Evolutionary conservation across 2,888 invertebrate genomes (phyloP), one percentile per base, ranked within the genome.

Genomic region (Meta bourneti): DNA sequence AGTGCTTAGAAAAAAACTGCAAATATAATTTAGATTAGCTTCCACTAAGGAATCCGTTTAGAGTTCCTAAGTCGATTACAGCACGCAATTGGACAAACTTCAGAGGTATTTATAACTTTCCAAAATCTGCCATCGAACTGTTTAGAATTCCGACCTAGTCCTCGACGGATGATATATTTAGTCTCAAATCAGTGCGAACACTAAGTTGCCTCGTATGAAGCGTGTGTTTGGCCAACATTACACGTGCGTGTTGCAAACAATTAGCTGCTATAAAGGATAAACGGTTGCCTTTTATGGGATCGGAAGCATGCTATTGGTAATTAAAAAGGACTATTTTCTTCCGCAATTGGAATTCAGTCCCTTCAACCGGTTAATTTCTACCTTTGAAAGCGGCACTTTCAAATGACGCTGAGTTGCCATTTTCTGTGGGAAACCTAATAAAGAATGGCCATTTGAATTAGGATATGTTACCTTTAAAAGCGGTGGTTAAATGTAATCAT

Each of bases 221-320:
- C 34, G 34, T 74, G 74, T 75, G 84, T 61, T 54, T 75, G 9
- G 7, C 74, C 75, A 75, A 48, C 52, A 84, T 75, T 84, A 74
- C 16, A 75, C 61, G 61, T 84, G 74, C 84, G 84, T 84, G 84
- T 84, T 19, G 16, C 16, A 75, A 48, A 75, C 49, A 75, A 84
- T 84, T 84, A 84, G 48, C 0, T 11, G 20, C 19, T 11, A 19
- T 51, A 19, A 77, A n/a, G 77, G 51, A 77, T 34, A 77, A 77
- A 51, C 54, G 16, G 34, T 11, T 61, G 80, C 80, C 52, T 79
- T 80, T 80, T 80, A 80, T 80, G 80, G 61, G 54, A 61, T 80
- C 34, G 61, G 34, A 51, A 80, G 34, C 19, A 16, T 52, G 34
- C 11, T 61, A 34, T 19, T 19, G 16, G 13, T 54, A 61, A 80